These are phyloP conservation scores for Cinara cedri DNA, from an alignment of 2,888 invertebrate species.

Conservation along the genomic window DNA sequence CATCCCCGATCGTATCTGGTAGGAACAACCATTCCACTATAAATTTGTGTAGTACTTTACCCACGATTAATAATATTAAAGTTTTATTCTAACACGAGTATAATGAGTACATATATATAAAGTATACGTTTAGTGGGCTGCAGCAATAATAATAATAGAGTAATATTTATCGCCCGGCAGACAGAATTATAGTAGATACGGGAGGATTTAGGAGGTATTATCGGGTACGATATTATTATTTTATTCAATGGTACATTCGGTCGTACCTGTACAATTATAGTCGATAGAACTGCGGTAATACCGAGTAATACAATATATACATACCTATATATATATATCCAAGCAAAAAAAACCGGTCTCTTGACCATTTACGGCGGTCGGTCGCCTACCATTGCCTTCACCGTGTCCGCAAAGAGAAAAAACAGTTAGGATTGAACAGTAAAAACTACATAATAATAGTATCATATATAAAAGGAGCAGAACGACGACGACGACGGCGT, in stretches of 20 bases:
- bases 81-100: too few species aligned
- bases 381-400: conserved; percentile 16
- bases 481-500: neutral
- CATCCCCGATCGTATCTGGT: too few species aligned
- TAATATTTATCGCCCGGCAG: too few species aligned
- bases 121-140: too few species aligned
- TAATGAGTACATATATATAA: too few species aligned
- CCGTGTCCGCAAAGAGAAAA: conserved; percentile 17
- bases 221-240: too few species aligned
- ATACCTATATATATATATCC: conserved; percentile 2
- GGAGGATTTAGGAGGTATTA: too few species aligned
- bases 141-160: too few species aligned
- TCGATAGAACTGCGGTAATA: neutral
- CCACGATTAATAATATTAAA: too few species aligned
- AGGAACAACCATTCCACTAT: too few species aligned
- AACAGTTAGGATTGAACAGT: conserved; percentile 41
- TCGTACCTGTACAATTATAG: neutral
- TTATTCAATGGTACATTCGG: neutral
- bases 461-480: conserved; percentile 2
- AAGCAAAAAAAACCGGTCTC: conserved; percentile 53
- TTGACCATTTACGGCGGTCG: conserved; percentile 42
- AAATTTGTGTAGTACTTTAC: too few species aligned
- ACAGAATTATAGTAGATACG: too few species aligned
- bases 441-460: conserved; percentile 21
- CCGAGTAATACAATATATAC: neutral